These are phyloP conservation scores for Girardinichthys multiradiatus DNA, from an alignment of 2,113 vertebrate genomes.

Conservation along the genomic window DNA sequence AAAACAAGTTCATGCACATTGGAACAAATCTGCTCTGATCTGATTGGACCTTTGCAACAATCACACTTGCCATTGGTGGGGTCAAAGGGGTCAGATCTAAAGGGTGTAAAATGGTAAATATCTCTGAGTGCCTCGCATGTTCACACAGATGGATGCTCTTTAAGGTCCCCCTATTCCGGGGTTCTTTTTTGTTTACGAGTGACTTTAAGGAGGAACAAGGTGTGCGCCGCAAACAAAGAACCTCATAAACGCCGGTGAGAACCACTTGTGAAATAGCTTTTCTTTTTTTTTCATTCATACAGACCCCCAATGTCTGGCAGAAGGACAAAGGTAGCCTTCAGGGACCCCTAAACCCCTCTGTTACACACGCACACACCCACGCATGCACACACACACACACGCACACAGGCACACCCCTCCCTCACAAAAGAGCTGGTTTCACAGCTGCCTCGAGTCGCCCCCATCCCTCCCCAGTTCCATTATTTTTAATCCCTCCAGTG, in stretches of 20 bases:
- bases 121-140: slow-evolving; percentile 29
- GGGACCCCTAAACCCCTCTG: slow-evolving; percentile 66
- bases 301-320: slow-evolving; percentile 60
- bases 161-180: slow-evolving; percentile 53
- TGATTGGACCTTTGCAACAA: slow-evolving; percentile 67
- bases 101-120: slow-evolving; percentile 69
- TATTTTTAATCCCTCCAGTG: slow-evolving; percentile 79
- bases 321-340: slow-evolving; percentile 77
- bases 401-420: slow-evolving; percentile 23
- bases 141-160: slow-evolving; percentile 51
- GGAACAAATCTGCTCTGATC: slow-evolving; percentile 16
- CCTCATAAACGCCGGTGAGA: slow-evolving; percentile 45
- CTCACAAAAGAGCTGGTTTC: slow-evolving; percentile 67
- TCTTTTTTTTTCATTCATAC: slow-evolving; percentile 49
- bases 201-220: slow-evolving; percentile 64
- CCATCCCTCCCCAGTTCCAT: slow-evolving; percentile 55
- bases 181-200: slow-evolving; percentile 25
- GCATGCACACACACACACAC: slow-evolving; percentile 30
- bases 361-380: slow-evolving; percentile 30
- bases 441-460: slow-evolving; percentile 76
- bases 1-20: slow-evolving; percentile 5
- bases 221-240: slow-evolving; percentile 68
- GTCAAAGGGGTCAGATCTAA: slow-evolving; percentile 70
- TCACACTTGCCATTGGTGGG: slow-evolving; percentile 65
- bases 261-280: slow-evolving; percentile 57